phyloP scores from a whole-genome alignment of 2,797 vertebrate species.

The Protonibea diacanthus region DNA sequence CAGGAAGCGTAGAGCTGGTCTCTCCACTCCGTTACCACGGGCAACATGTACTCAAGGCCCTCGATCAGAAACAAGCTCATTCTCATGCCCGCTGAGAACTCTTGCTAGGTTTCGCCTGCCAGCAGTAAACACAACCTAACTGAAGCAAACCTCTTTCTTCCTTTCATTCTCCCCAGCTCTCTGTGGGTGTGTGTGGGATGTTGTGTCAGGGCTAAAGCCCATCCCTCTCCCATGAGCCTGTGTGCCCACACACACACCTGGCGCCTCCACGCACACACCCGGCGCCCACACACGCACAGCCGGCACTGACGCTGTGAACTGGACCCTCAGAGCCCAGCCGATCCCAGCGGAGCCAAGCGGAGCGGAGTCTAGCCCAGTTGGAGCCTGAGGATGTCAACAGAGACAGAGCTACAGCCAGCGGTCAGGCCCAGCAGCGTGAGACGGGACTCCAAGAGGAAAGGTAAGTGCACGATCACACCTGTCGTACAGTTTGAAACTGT shows the following conservation, averaged over 20 bases:
- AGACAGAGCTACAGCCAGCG: constrained; percentile 88
- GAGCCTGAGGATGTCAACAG: constrained; percentile 85
- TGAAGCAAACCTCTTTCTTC: constrained; percentile 50
- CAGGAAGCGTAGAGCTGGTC: constrained; percentile 50
- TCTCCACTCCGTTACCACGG: constrained; percentile 70
- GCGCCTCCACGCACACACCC: constrained; percentile 81
- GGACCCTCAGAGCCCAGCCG: constrained; percentile 72
- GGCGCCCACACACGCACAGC: constrained; percentile 73
- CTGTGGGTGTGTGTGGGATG: constrained; percentile 80
- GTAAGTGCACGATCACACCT: constrained; percentile 52
- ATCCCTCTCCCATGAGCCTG: constrained; percentile 84
- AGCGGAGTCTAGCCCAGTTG: constrained; percentile 76
- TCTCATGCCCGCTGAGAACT: constrained; percentile 63
- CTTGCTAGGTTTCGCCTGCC: constrained; percentile 41
- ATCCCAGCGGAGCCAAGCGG: constrained; percentile 71
- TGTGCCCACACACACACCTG: constrained; percentile 82
- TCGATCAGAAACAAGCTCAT: constrained; percentile 68
- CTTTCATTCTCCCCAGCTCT: constrained; percentile 69
- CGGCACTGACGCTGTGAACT: constrained; percentile 76
- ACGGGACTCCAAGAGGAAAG: constrained; percentile 87
- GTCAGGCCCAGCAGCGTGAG: constrained; percentile 86
- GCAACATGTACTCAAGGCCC: constrained; percentile 70
- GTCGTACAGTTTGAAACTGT: not conserved
- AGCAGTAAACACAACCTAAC: constrained; percentile 55
- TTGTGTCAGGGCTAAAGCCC: constrained; percentile 83